Base-by-base conservation (phyloP, 2,888 invertebrate species). In the Eupeodes luniger region DNA sequence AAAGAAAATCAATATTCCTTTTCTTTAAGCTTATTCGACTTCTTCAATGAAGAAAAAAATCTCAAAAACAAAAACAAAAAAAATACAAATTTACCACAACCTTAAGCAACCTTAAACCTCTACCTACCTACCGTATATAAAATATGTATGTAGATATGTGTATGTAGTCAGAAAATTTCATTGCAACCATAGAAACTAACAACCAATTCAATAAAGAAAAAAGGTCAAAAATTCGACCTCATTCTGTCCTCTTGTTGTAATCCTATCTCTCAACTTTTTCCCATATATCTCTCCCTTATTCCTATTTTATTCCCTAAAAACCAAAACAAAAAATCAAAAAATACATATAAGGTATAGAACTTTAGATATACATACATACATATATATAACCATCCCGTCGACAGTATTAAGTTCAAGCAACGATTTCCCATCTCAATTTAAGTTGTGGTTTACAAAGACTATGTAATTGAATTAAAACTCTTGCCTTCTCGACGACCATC, bases 381-480 rank as follows among this genome's bases (percentile, higher is more conserved):
- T 27, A 57, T 9, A 64, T 36, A 67, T 16, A 59, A 69, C 49
- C 78, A 34, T 27, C 34, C 47, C 27, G 14, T 72, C 64, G 34
- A 57, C 9, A 76, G 51, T 34, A 77, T 81, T 49, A 59, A 74
- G 59, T 67, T 77, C 78, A 72, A 72, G 75, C 70, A 53, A 75
- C 69, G 78, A 82, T 75, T 74, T 86, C 69, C 82, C 75, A 87
- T 87, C 66, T 83, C 83, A 87, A 83, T 87, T 87, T 83, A 80
- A 80, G 76, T 81, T 88, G 81, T 36, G 87, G 81, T 69, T 74
- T 69, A 81, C 84, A 81, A 80, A 74, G 76, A 77, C 72, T 81
- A 78, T 78, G 67, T 84, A 88, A 88, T 88, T 84, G 87, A 88
- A 88, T 88, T 77, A 88, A 88, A 88, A 84, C 77, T 88, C 79